A percentile compares a stretch with the other conserved stretches of the same genome.
Evolutionary conservation across 2,888 invertebrate species (phyloP).

Genomic region (Mythimna impura): DNA sequence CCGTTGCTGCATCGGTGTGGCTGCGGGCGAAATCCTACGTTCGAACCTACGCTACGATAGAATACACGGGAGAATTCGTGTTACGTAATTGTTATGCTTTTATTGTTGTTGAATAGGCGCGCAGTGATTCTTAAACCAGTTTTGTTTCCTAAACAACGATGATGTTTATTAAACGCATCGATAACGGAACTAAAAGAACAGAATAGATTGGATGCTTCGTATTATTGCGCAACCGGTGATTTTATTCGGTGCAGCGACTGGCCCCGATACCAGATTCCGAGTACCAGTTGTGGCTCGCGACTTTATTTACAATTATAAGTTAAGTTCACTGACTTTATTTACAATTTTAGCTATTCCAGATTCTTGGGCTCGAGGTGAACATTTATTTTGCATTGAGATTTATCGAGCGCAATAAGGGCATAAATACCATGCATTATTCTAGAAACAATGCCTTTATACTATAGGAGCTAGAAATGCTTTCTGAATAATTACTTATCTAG

Average conservation of each 20-base stretch:
- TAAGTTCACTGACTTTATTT: conserved; percentile 76
- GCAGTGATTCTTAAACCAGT: conserved; percentile 66
- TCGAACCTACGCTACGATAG: conserved; percentile 69
- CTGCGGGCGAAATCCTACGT: conserved; percentile 73
- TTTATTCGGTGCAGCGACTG: conserved; percentile 79
- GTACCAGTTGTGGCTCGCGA: conserved; percentile 74
- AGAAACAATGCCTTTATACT: neutral
- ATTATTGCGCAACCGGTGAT: conserved; percentile 82
- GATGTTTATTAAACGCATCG: conserved; percentile 77
- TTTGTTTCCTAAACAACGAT: conserved; percentile 75
- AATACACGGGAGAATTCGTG: conserved; percentile 67
- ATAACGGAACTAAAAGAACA: conserved; percentile 81
- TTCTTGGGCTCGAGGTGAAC: conserved; percentile 36
- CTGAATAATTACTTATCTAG: conserved; percentile 5
- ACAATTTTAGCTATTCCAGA: conserved; percentile 68
- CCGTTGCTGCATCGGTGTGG: conserved; percentile 70
- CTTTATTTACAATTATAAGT: conserved; percentile 72
- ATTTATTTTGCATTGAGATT: conserved; percentile 51
- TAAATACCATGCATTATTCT: conserved; percentile 37
- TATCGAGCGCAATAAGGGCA: conserved; percentile 20
- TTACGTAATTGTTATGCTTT: conserved; percentile 74
- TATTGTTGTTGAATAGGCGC: conserved; percentile 65
- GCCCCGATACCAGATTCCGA: conserved; percentile 76
- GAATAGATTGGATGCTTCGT: conserved; percentile 75
- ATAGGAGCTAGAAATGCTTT: conserved; percentile 14